Percentiles rank a stretch among this genome's conserved stretches.
Evolutionary conservation across 1,140 invertebrate genomes (phyloP).

Genomic region (Choristoneura fumiferana): DNA sequence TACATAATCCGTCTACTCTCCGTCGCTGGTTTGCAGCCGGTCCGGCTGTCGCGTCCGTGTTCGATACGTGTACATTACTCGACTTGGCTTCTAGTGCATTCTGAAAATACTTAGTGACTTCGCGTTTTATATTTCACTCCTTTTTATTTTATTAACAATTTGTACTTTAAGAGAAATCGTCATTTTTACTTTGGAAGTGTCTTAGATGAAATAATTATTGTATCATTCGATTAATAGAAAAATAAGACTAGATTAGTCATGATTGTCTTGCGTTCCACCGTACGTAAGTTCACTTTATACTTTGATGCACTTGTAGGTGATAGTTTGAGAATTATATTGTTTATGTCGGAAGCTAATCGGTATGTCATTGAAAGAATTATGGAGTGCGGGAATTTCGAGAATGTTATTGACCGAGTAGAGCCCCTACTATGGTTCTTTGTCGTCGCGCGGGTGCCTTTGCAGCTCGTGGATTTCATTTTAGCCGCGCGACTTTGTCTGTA

Average conservation of each 20-base stretch:
- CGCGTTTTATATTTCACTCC: constrained; percentile 54
- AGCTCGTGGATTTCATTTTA: constrained; percentile 28
- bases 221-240: constrained; percentile 67
- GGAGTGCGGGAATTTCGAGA: constrained; percentile 57
- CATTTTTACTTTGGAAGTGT: constrained; percentile 52
- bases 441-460: constrained; percentile 32
- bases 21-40: constrained; percentile 53
- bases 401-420: constrained; percentile 38
- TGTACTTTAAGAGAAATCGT: constrained; percentile 52
- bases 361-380: constrained; percentile 67
- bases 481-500: constrained; percentile 26
- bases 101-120: constrained; percentile 47
- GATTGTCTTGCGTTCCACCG: constrained; percentile 65
- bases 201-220: constrained; percentile 51
- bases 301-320: constrained; percentile 70
- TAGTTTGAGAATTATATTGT: constrained; percentile 64
- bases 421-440: constrained; percentile 39
- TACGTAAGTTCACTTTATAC: constrained; percentile 71
- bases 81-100: constrained; percentile 62
- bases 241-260: constrained; percentile 72
- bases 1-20: constrained; percentile 74
- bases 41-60: constrained; percentile 63
- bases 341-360: constrained; percentile 67
- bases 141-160: constrained; percentile 58
- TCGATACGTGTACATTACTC: constrained; percentile 65